A percentile compares a stretch with the other conserved stretches of the same genome.
These are phyloP conservation scores for Protodeltote pygarga DNA, from an alignment of 2,888 invertebrate genomes.

Conservation along the genomic window DNA sequence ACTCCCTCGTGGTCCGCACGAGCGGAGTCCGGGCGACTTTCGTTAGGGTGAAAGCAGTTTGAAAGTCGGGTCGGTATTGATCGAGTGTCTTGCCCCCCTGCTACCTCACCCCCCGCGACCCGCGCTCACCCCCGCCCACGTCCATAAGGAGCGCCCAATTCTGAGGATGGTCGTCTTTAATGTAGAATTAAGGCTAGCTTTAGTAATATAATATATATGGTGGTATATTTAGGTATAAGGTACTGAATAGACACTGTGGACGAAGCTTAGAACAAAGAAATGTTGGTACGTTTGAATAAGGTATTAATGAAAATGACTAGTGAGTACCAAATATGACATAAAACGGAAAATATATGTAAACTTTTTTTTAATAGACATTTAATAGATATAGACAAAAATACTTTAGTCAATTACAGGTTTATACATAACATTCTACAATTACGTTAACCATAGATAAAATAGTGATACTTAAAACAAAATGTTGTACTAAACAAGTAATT, in stretches of 20 bases:
- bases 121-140: slow-evolving; percentile 49
- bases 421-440: too few species aligned
- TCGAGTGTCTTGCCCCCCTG: slow-evolving; percentile 82
- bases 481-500: too few species aligned
- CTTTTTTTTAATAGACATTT: too few species aligned
- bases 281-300: not conserved
- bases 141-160: slow-evolving; percentile 78
- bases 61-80: slow-evolving; percentile 87
- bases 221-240: slow-evolving; percentile 17
- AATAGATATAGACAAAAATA: too few species aligned
- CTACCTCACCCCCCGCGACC: slow-evolving; percentile 56
- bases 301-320: not conserved
- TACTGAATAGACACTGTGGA: slow-evolving; percentile 2
- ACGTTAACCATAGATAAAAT: too few species aligned
- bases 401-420: too few species aligned
- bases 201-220: slow-evolving; percentile 31
- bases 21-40: slow-evolving; percentile 84
- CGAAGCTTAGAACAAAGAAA: slow-evolving; percentile 5
- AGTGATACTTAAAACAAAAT: too few species aligned
- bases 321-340: slow-evolving; percentile 2
- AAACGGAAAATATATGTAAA: slow-evolving; percentile 1
- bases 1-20: slow-evolving; percentile 65
- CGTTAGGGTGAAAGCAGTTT: slow-evolving; percentile 87
- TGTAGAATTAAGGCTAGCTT: slow-evolving; percentile 53
- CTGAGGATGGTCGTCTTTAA: slow-evolving; percentile 73